Percentiles rank a stretch among this genome's conserved stretches.
phyloP scores from a whole-genome alignment of 2,113 vertebrate species.

The Lophotis ruficrista region DNA sequence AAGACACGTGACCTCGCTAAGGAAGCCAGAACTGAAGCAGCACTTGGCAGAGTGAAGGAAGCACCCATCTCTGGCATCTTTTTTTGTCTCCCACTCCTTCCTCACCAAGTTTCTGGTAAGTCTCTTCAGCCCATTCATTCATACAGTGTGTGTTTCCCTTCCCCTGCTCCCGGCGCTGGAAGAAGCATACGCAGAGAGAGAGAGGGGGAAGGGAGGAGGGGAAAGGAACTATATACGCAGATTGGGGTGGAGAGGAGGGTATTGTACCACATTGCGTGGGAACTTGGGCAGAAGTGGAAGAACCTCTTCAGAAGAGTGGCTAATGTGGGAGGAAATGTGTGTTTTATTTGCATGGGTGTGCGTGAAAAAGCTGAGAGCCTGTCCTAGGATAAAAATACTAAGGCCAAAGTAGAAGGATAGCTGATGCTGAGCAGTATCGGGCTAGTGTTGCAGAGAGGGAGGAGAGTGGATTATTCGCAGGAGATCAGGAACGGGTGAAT shows the following conservation, averaged over 20 bases:
- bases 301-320: neutral
- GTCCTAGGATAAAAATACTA: neutral
- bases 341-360: neutral
- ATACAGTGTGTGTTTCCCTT: slow-evolving; percentile 15
- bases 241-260: neutral
- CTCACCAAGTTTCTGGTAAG: slow-evolving; percentile 58
- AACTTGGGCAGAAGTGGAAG: neutral
- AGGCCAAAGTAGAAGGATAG: neutral
- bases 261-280: neutral
- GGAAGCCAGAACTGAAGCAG: neutral
- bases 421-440: neutral
- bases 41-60: slow-evolving; percentile 11
- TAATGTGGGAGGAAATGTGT: neutral
- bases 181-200: slow-evolving; percentile 12
- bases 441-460: neutral
- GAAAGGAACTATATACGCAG: neutral
- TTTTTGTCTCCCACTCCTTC: neutral
- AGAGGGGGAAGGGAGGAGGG: slow-evolving; percentile 33
- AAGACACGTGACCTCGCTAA: neutral
- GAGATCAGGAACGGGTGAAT: neutral
- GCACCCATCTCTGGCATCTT: neutral
- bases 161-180: slow-evolving; percentile 4
- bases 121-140: slow-evolving; percentile 43
- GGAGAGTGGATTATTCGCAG: neutral
- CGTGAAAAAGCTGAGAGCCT: neutral